Base-by-base conservation (phyloP, 1,140 invertebrate species). In the Mizuhopecten yessoensis region DNA sequence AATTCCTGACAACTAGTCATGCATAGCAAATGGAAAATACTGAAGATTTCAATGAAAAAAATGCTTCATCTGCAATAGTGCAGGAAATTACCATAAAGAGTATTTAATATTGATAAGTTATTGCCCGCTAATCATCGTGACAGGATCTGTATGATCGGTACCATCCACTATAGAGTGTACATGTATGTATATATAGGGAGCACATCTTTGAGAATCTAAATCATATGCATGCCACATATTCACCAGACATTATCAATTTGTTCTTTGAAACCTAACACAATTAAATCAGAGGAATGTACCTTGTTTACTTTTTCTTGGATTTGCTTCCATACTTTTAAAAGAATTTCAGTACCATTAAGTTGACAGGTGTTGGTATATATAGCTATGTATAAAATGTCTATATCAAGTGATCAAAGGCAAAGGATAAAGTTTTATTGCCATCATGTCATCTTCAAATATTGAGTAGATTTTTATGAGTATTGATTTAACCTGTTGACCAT, bases 41-140 rank as follows among this genome's bases (percentile, higher is more conserved):
- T 17, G n/a, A 75, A 29, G 17, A 75, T 75, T 5, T 75, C 57
- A 75, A 75, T 75, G 17, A n/a, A 75, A n/a, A 75, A 75, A 75
- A 75, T 9, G 57, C n/a, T 75, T 75, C 17, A 75, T 75, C 57
- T 75, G 57, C 57, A 75, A 75, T 29, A 75, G 57, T 75, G 57
- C 57, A 75, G n/a, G 57, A 75, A 75, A 75, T 75, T 75, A 75
- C 57, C n/a, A 75, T 75, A 75, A 75, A 75, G 57, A 75, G 57
- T 75, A 75, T 75, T 75, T 75, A 75, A 75, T 75, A 75, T 29
- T 75, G 15, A 75, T 75, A 23, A 29, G 57, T 75, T n/a, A 9
- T n/a, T 3, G n/a, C 17, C 11, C 57, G 29, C 23, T 75, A 29
- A 29, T 75, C 23, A 75, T 7, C 5, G 29, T 17, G 1, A 45